Evolutionary conservation across 2,797 vertebrate species (phyloP).

Genomic region (Tapirus indicus): DNA sequence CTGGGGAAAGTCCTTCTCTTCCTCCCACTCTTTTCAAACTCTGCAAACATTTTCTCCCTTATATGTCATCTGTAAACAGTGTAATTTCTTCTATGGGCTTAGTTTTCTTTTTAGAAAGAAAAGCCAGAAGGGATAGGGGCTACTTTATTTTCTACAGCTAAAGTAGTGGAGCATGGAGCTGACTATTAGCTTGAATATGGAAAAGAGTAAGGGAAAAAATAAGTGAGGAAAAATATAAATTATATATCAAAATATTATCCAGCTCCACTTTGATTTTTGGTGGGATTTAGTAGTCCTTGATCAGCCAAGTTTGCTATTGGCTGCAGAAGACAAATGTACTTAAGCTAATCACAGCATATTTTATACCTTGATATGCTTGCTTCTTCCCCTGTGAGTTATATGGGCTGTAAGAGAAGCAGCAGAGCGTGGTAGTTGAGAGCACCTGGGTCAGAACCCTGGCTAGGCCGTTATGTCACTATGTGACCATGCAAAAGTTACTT

Average conservation of each 20-base stretch:
- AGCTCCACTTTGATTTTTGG: background rate
- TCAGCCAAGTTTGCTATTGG: background rate
- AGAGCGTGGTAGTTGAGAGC: background rate
- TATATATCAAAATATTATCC: background rate
- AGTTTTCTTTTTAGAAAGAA: conserved; percentile 43
- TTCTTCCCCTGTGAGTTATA: background rate
- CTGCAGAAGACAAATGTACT: background rate
- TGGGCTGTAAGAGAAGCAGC: background rate
- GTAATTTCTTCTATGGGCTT: background rate
- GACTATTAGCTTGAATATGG: background rate
- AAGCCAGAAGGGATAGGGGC: background rate
- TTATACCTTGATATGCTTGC: background rate
- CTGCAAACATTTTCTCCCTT: background rate
- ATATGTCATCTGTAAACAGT: background rate
- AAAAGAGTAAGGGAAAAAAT: background rate
- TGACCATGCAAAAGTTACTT: background rate
- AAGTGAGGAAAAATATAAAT: background rate
- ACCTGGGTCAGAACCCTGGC: background rate
- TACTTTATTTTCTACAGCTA: background rate
- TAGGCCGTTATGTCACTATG: background rate
- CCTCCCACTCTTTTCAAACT: background rate
- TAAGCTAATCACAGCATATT: background rate
- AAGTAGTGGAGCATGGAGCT: background rate
- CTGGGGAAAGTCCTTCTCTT: background rate
- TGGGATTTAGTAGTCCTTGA: background rate